Percentiles rank a stretch among this genome's conserved stretches.
Conservation (phyloP, 2,797 vertebrate species). For the Novumbra hubbsi region DNA sequence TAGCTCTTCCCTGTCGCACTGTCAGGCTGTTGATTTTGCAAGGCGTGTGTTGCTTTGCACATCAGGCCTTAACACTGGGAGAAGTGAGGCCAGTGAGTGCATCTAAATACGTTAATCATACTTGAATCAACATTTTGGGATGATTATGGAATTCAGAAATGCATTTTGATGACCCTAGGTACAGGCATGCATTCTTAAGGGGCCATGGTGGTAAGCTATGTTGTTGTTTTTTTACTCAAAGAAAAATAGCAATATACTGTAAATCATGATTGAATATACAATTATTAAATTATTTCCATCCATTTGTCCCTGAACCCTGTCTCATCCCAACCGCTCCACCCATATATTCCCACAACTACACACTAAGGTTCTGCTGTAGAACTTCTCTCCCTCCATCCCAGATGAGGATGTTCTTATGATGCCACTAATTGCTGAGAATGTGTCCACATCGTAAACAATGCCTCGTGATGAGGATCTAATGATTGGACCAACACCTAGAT, state of each 20-base stretch:
- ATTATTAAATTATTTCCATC: conserved; percentile 4
- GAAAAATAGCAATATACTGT: neutral
- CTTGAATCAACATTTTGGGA: conserved; percentile 10
- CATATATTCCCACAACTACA: neutral
- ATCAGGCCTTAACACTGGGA: conserved; percentile 2
- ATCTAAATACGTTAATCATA: conserved; percentile 16
- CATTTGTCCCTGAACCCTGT: neutral
- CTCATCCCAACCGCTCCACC: neutral
- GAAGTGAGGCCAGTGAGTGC: conserved; percentile 10
- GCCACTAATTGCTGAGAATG: conserved; percentile 41
- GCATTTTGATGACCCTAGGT: neutral
- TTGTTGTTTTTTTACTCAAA: neutral
- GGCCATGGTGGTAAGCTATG: neutral
- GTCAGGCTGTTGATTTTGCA: conserved; percentile 2
- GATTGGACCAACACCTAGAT: conserved; percentile 44
- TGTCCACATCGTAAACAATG: conserved; percentile 49
- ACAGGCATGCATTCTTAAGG: neutral
- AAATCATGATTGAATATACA: conserved; percentile 5
- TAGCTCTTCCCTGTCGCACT: neutral
- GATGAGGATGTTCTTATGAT: conserved; percentile 33
- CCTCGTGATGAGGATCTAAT: conserved; percentile 54
- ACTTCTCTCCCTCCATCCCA: conserved; percentile 24
- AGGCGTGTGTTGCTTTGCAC: conserved; percentile 13
- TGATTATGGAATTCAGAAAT: neutral
- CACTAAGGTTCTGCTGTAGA: neutral